Evolutionary conservation across 2,113 vertebrate genomes (phyloP).

Genomic region (Grallaria varia): DNA sequence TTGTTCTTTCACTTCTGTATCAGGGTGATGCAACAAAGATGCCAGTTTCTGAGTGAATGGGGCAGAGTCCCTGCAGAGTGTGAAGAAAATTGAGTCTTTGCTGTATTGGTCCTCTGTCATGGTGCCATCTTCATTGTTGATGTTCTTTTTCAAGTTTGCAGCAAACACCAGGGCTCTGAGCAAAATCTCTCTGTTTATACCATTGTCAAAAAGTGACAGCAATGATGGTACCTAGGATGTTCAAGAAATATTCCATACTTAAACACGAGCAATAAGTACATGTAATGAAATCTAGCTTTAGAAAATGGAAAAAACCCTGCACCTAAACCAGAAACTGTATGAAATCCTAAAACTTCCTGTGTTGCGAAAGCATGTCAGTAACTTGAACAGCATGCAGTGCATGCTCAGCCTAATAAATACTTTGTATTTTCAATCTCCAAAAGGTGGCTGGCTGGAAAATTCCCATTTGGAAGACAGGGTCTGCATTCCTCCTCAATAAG

Average conservation of each 20-base stretch:
- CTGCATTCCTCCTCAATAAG: not conserved
- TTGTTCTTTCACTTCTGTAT: conserved; percentile 84
- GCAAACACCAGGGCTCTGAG: conserved; percentile 81
- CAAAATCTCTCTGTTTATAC: conserved; percentile 79
- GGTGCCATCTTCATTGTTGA: not conserved
- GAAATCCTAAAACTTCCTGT: not conserved
- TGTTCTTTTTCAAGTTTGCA: conserved; percentile 81
- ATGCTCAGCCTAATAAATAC: not conserved
- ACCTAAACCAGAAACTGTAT: not conserved
- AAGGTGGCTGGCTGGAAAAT: not conserved
- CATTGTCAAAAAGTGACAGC: conserved; percentile 80
- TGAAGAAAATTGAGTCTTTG: conserved; percentile 81
- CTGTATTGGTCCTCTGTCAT: conserved; percentile 64
- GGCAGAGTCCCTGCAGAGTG: conserved; percentile 78
- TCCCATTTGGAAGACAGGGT: not conserved
- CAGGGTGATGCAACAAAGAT: conserved; percentile 80
- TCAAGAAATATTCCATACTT: not conserved
- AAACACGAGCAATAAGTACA: not conserved
- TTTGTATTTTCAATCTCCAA: not conserved
- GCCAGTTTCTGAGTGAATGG: conserved; percentile 79
- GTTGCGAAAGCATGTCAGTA: not conserved
- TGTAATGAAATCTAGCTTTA: not conserved
- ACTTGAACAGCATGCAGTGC: not conserved
- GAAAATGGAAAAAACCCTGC: not conserved
- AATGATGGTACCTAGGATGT: conserved; percentile 72